These are phyloP conservation scores for Colletes gigas DNA, from an alignment of 1,140 invertebrate genomes.

Conservation along the genomic window DNA sequence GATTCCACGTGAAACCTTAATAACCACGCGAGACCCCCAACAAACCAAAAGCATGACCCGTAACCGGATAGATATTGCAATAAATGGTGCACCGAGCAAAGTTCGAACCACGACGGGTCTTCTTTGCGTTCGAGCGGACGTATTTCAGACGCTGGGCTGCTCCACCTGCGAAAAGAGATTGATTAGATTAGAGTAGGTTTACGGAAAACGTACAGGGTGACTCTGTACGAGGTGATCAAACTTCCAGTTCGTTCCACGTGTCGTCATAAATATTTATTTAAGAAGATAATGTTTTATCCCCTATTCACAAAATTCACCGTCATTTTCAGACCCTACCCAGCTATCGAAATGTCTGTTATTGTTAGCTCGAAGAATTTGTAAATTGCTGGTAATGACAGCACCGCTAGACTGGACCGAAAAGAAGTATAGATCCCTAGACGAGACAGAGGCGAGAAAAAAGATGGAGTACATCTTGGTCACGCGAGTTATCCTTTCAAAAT, in stretches of 20 bases:
- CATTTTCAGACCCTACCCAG: background rate
- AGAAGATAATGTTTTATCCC: too few species aligned
- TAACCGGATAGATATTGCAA: slow-evolving; percentile 66
- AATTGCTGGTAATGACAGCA: slow-evolving; percentile 28
- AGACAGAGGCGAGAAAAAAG: background rate
- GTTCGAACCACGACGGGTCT: slow-evolving; percentile 49
- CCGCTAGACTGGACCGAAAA: background rate
- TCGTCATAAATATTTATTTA: too few species aligned
- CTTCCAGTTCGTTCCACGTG: background rate
- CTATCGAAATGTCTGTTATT: slow-evolving; percentile 6
- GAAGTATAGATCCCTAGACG: background rate
- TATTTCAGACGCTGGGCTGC: background rate
- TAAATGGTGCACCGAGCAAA: slow-evolving; percentile 54
- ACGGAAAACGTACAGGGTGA: background rate
- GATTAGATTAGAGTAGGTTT: slow-evolving; percentile 15
- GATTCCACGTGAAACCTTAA: slow-evolving; percentile 64
- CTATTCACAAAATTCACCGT: background rate
- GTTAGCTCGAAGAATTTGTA: slow-evolving; percentile 38
- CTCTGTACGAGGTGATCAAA: background rate
- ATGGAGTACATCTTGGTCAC: slow-evolving; percentile 19
- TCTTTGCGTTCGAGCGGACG: slow-evolving; percentile 23
- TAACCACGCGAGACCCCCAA: slow-evolving; percentile 48
- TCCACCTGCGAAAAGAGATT: background rate
- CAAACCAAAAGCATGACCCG: slow-evolving; percentile 61
- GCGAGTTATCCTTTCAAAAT: slow-evolving; percentile 29